These are phyloP conservation scores for Telenomus remus DNA, from an alignment of 1,140 invertebrate species.

Conservation along the genomic window DNA sequence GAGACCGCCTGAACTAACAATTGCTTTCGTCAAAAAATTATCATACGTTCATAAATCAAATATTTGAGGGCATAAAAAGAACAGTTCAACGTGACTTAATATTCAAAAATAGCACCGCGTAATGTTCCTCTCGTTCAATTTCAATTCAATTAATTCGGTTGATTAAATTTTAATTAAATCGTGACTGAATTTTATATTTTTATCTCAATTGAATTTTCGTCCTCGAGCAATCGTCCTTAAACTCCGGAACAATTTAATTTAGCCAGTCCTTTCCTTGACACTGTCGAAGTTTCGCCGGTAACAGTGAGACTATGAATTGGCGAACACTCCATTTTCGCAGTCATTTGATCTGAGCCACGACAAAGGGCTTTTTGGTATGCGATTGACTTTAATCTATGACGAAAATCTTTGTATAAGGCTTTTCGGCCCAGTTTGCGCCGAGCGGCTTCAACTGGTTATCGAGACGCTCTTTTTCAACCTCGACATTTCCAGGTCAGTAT, in stretches of 20 bases:
- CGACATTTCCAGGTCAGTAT: constrained; percentile 49
- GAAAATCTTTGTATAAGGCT: constrained; percentile 54
- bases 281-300: constrained; percentile 35
- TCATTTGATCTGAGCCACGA: constrained; percentile 45
- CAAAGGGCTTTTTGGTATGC: constrained; percentile 51
- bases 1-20: constrained; percentile 19
- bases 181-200: background rate
- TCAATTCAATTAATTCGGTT: background rate
- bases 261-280: constrained; percentile 20
- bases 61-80: background rate
- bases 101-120: background rate
- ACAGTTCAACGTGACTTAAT: background rate
- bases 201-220: constrained; percentile 18
- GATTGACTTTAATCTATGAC: constrained; percentile 55
- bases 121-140: background rate
- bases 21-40: constrained; percentile 11
- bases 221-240: constrained; percentile 8
- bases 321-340: constrained; percentile 44
- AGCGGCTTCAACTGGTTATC: constrained; percentile 27
- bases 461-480: constrained; percentile 33
- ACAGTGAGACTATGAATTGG: constrained; percentile 36
- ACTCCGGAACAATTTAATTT: constrained; percentile 41
- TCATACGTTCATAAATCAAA: constrained; percentile 12
- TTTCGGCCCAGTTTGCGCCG: constrained; percentile 23
- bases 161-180: background rate